A percentile compares a stretch with the other conserved stretches of the same genome.
phyloP scores from a whole-genome alignment of 1,140 invertebrate species.

The Formica exsecta region DNA sequence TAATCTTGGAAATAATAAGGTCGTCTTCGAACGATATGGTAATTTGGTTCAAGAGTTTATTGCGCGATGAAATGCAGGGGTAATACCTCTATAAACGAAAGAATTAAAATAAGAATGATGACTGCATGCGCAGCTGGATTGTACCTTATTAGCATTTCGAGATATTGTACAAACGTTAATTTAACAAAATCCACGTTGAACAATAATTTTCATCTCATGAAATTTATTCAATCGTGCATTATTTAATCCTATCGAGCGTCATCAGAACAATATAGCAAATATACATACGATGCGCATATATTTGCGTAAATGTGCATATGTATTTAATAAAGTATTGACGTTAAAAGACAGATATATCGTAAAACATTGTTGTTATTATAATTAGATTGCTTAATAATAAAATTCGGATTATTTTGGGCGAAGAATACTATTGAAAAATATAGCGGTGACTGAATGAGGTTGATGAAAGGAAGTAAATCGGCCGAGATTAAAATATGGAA shows the following conservation, averaged over 20 bases:
- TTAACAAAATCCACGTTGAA: constrained; percentile 26
- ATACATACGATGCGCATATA: constrained; percentile 21
- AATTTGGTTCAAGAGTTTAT: constrained; percentile 23
- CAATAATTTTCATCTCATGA: constrained; percentile 22
- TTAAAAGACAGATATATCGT: not conserved
- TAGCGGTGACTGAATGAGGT: not conserved
- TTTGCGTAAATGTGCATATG: not conserved
- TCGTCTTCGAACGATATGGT: constrained; percentile 2
- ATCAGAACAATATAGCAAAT: constrained; percentile 36
- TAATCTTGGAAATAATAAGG: constrained; percentile 24
- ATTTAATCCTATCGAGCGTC: constrained; percentile 39
- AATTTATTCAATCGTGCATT: constrained; percentile 22
- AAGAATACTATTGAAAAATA: constrained; percentile 16
- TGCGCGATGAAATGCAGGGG: not conserved
- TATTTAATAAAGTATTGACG: constrained; percentile 19
- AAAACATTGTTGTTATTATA: not conserved
- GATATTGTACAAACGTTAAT: not conserved
- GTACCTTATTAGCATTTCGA: constrained; percentile 16
- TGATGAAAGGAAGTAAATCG: constrained; percentile 54
- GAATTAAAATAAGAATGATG: not conserved
- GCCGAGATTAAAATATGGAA: constrained; percentile 44
- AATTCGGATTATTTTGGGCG: not conserved
- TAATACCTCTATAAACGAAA: not conserved
- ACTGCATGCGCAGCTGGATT: not conserved
- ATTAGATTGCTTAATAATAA: constrained; percentile 25